phyloP scores from a whole-genome alignment of 1,140 invertebrate genomes.

The Stegodyphus dumicola region DNA sequence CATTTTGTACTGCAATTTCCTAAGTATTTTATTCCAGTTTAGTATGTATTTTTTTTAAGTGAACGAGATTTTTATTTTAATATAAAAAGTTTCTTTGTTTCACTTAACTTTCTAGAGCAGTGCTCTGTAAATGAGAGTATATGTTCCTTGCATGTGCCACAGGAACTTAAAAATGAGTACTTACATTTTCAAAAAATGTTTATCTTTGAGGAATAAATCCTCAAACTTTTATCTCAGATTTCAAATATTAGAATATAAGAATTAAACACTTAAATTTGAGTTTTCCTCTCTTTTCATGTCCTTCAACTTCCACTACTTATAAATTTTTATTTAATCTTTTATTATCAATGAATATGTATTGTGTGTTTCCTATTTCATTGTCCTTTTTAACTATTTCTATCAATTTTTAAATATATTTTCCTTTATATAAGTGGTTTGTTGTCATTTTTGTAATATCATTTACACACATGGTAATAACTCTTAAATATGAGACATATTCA shows the following conservation, averaged over 20 bases:
- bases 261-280: not conserved
- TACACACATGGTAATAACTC: too few relatives aligned
- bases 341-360: conserved; percentile 38
- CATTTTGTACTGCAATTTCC: not conserved
- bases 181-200: not conserved
- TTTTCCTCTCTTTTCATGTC: not conserved
- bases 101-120: not conserved
- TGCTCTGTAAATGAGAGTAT: not conserved
- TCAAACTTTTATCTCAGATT: conserved; percentile 3
- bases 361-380: conserved; percentile 28
- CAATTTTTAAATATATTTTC: conserved; percentile 59
- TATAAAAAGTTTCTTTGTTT: conserved; percentile 53
- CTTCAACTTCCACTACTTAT: conserved; percentile 7
- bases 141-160: not conserved
- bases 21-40: not conserved
- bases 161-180: not conserved
- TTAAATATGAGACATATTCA: too few relatives aligned
- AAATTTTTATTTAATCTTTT: conserved; percentile 12
- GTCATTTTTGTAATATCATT: not conserved
- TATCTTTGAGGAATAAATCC: conserved; percentile 3
- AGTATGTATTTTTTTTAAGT: conserved; percentile 2
- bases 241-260: not conserved
- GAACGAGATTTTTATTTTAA: conserved; percentile 48
- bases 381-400: conserved; percentile 61
- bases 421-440: conserved; percentile 18